Percentiles rank a stretch among this genome's conserved stretches.
These are phyloP conservation scores for Nycticryphes semicollaris DNA, from an alignment of 2,113 vertebrate species.

Conservation along the genomic window DNA sequence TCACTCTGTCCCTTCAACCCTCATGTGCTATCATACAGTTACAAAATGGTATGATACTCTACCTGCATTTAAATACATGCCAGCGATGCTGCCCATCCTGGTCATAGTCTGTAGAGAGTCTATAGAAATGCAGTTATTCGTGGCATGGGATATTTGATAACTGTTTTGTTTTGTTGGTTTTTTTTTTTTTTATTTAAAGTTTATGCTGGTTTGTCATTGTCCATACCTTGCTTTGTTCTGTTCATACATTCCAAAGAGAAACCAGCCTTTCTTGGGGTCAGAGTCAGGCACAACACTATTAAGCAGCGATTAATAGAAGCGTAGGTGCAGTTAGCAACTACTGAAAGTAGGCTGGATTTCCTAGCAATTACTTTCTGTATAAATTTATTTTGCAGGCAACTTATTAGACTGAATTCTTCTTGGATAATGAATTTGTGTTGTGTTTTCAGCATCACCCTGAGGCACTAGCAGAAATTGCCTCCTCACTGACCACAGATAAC, in stretches of 20 bases:
- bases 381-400: constrained; percentile 7
- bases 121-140: neutral
- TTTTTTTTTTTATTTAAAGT: neutral
- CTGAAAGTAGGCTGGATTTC: neutral
- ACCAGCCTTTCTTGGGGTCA: neutral
- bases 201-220: neutral
- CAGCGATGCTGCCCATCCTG: fast-evolving
- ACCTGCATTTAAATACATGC: neutral
- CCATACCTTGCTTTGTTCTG: neutral
- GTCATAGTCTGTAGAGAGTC: neutral
- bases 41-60: neutral
- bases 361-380: neutral
- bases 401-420: neutral
- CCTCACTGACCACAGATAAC: neutral
- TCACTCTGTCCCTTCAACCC: neutral
- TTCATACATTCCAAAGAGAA: neutral
- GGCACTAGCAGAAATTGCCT: neutral
- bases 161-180: neutral
- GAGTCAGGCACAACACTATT: neutral
- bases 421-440: neutral
- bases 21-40: fast-evolving
- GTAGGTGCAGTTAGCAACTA: neutral
- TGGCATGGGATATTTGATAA: fast-evolving
- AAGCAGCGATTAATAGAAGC: neutral
- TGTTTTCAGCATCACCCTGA: neutral